Conservation (phyloP, 2,113 vertebrate species). For the Siniperca chuatsi region DNA sequence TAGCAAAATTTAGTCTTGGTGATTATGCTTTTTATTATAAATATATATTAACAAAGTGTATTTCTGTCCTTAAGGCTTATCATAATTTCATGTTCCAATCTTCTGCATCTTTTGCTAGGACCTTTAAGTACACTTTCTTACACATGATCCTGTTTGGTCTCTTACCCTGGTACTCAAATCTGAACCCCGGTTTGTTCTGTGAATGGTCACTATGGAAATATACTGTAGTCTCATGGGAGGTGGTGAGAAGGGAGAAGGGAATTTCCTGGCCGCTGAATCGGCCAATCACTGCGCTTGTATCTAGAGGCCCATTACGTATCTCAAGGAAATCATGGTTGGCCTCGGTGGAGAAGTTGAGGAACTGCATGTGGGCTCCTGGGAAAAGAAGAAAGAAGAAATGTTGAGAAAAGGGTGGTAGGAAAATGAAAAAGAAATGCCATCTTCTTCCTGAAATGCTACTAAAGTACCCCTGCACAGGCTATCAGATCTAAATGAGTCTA, state of each 20-base stretch:
- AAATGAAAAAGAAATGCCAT: neutral
- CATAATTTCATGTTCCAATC: conserved; percentile 5
- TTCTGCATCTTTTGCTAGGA: neutral
- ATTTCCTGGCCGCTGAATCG: conserved; percentile 92
- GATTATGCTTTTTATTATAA: conserved; percentile 42
- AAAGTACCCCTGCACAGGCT: neutral
- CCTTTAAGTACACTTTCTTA: neutral
- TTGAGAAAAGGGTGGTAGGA: neutral
- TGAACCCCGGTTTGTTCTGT: conserved; percentile 97
- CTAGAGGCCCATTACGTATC: conserved; percentile 94
- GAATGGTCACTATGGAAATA: conserved; percentile 99
- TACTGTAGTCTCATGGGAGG: conserved; percentile 93
- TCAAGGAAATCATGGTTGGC: conserved; percentile 98
- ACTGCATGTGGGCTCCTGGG: conserved; percentile 95
- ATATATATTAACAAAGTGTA: conserved; percentile 29
- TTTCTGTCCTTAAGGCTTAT: conserved; percentile 18
- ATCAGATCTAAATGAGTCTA: neutral
- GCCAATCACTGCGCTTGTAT: conserved; percentile 94
- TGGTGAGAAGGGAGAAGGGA: conserved; percentile 91
- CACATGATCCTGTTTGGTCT: neutral
- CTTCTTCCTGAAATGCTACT: neutral
- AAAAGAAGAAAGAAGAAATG: neutral
- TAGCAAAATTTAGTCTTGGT: conserved; percentile 7
- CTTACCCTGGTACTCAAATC: conserved; percentile 96
- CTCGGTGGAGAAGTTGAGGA: conserved; percentile 97